These are phyloP conservation scores for Eriosoma lanigerum DNA, from an alignment of 1,140 invertebrate genomes.

Conservation along the genomic window DNA sequence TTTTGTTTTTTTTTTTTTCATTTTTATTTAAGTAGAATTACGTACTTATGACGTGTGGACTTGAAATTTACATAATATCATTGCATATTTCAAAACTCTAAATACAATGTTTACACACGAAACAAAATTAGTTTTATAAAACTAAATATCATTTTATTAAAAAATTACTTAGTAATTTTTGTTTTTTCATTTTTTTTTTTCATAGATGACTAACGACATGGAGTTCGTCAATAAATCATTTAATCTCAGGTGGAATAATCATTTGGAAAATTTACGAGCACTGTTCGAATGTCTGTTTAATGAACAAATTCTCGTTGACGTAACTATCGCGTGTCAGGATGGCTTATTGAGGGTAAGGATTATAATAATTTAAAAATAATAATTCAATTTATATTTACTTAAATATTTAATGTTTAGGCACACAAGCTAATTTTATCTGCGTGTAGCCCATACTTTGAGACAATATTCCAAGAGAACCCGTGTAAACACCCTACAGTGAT, in stretches of 20 bases:
- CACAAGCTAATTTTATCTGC: slow-evolving; percentile 63
- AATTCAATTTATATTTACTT: background rate
- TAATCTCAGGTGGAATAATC: slow-evolving; percentile 64
- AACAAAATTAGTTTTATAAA: too few species aligned
- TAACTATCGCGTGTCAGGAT: slow-evolving; percentile 66
- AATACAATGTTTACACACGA: too few species aligned
- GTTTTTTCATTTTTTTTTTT: too few species aligned
- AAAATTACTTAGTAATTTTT: too few species aligned
- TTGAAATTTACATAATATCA: too few species aligned
- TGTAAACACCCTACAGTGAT: slow-evolving; percentile 64
- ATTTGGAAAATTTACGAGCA: slow-evolving; percentile 63
- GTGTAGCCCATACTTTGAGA: slow-evolving; percentile 61
- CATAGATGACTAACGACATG: slow-evolving; percentile 45
- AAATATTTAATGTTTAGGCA: slow-evolving; percentile 54
- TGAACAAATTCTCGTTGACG: slow-evolving; percentile 65
- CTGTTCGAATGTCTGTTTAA: slow-evolving; percentile 63
- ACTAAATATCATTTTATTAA: too few species aligned
- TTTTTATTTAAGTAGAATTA: too few species aligned
- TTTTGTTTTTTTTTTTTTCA: too few species aligned
- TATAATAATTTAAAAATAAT: background rate
- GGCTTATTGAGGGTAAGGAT: slow-evolving; percentile 57
- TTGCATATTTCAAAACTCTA: too few species aligned
- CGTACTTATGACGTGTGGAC: too few species aligned
- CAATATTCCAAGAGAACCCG: slow-evolving; percentile 60
- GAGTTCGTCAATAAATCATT: slow-evolving; percentile 53